These are phyloP conservation scores for Euwallacea fornicatus DNA, from an alignment of 1,140 invertebrate species.

Conservation along the genomic window DNA sequence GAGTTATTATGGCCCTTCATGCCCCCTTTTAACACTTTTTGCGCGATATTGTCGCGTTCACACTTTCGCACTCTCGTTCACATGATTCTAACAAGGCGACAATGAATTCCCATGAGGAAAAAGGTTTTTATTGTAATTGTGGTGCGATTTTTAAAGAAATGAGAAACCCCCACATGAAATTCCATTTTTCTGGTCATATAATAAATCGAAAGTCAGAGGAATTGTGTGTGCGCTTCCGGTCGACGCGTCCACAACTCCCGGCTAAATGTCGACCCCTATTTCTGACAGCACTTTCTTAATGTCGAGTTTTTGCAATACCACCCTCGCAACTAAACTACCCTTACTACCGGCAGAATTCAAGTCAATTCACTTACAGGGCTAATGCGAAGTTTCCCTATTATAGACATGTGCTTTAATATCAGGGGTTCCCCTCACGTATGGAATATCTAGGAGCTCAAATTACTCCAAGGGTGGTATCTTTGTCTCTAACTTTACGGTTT, in stretches of 20 bases:
- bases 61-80: slow-evolving; percentile 37
- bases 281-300: slow-evolving; percentile 23
- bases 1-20: too few relatives aligned
- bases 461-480: slow-evolving; percentile 5
- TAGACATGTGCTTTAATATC: background rate
- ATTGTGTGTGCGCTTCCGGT: slow-evolving; percentile 27
- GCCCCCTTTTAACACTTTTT: slow-evolving; percentile 12
- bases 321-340: too few relatives aligned
- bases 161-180: slow-evolving; percentile 31
- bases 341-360: too few relatives aligned
- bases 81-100: slow-evolving; percentile 34
- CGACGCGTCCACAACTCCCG: background rate
- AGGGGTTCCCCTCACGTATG: slow-evolving; percentile 8
- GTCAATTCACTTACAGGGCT: too few relatives aligned
- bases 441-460: slow-evolving; percentile 7
- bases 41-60: slow-evolving; percentile 19
- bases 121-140: slow-evolving; percentile 41
- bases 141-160: slow-evolving; percentile 29
- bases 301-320: too few relatives aligned
- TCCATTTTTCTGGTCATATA: slow-evolving; percentile 34
- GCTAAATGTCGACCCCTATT: slow-evolving; percentile 20
- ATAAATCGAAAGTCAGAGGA: slow-evolving; percentile 31
- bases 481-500: slow-evolving; percentile 3
- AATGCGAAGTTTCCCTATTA: too few relatives aligned
- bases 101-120: slow-evolving; percentile 34